Percentiles rank a stretch among this genome's conserved stretches.
Evolutionary conservation across 1,140 invertebrate genomes (phyloP).

Genomic region (Dryas iulia): DNA sequence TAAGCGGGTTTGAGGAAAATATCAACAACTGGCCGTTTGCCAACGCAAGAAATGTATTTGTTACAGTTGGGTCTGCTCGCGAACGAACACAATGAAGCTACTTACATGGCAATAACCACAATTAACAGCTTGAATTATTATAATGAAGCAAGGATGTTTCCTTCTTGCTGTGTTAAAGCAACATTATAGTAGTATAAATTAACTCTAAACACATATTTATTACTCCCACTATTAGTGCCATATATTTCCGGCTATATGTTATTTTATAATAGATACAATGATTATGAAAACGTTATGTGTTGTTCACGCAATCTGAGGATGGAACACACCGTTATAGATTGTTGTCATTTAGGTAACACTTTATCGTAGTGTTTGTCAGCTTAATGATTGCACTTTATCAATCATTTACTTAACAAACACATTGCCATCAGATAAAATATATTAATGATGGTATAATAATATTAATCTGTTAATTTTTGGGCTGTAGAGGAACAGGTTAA

Average conservation of each 20-base stretch:
- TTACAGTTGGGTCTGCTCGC: conserved; percentile 8
- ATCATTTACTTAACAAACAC: too few relatives aligned
- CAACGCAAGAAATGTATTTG: conserved; percentile 28
- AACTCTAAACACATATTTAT: not conserved
- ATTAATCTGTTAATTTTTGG: too few relatives aligned
- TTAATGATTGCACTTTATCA: too few relatives aligned
- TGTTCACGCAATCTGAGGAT: too few relatives aligned
- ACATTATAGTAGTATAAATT: not conserved
- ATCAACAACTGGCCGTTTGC: conserved; percentile 32
- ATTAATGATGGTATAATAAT: too few relatives aligned
- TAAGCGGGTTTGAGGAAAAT: conserved; percentile 29
- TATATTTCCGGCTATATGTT: not conserved
- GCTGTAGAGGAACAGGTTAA: too few relatives aligned
- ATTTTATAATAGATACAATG: not conserved
- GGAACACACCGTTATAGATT: too few relatives aligned
- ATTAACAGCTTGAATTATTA: not conserved
- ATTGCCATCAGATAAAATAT: too few relatives aligned
- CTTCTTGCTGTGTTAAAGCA: not conserved
- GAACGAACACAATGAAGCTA: conserved; percentile 14
- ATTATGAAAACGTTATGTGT: too few relatives aligned
- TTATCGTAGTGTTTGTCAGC: too few relatives aligned
- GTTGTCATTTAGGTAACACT: too few relatives aligned
- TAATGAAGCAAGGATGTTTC: not conserved
- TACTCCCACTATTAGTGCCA: not conserved
- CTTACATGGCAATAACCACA: conserved; percentile 4